Evolutionary conservation across 2,888 invertebrate species (phyloP), one percentile per base, ranked within the genome.

Genomic region (Trilocha varians): DNA sequence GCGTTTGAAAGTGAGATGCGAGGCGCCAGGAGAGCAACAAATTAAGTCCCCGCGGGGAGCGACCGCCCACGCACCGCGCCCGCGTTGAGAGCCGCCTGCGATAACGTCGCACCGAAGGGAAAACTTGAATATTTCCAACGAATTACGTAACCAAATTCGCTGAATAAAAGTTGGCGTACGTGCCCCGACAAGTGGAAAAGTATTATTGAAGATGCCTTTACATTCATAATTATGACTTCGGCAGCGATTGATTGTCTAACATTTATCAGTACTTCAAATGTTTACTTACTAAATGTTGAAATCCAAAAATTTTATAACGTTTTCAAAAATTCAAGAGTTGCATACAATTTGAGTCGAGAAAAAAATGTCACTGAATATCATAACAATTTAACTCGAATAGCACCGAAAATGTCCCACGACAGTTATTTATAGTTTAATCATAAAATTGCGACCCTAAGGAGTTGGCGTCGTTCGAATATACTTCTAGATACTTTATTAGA

Each of bases 11-110:
- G 78, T 79, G 83, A 84, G 83, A 84, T 74, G 76, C 78, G 76
- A 78, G 80, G 84, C 80, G 84, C 78, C 84, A 79, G 76, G 84
- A 83, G 84, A 83, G 83, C 84, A 84, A 85, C 84, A 85, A 85
- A 85, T 85, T 85, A 85, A 82, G 82, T 78, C 78, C 78, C 84
- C 68, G 77, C 73, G 73, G 78, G 78, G 75, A 69, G 69, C 57
- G 54, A 62, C 63, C 66, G 65, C 72, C 73, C 74, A 66, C 76
- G 25, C n/a, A n/a, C 70, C 69, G 70, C 73, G 67, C 57, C 63
- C 63, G 72, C 72, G 76, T 64, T 77, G 78, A 80, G 75, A 77
- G 75, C 59, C 64, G 62, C 71, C 72, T 63, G 70, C 74, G 79
- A 79, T 79, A 82, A 78, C 76, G 78, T 76, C 77, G 71, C 70